Conservation (phyloP, 2,888 invertebrate species). For the Drosophila mercatorum region DNA sequence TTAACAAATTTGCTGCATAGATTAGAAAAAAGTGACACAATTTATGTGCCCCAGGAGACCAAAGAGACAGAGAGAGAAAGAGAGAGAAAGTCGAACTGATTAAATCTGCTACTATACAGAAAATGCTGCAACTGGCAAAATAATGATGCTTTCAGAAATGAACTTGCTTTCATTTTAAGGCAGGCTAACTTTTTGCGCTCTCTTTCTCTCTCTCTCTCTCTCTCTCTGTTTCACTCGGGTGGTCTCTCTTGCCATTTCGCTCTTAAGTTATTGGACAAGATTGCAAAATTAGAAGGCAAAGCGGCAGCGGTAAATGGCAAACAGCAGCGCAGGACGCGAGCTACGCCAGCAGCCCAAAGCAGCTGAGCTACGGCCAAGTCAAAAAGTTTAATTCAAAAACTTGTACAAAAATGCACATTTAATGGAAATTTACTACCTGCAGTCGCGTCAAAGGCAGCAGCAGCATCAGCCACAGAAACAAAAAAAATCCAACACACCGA, state of each 20-base stretch:
- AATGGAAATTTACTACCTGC: constrained; percentile 82
- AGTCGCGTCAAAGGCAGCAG: constrained; percentile 67
- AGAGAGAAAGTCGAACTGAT: constrained; percentile 10
- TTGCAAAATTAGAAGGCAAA: constrained; percentile 73
- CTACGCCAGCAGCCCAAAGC: constrained; percentile 27
- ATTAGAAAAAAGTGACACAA: constrained; percentile 46
- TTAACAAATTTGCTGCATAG: constrained; percentile 73
- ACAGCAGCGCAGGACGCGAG: constrained; percentile 43
- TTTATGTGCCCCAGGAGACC: constrained; percentile 39
- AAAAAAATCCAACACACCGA: constrained; percentile 7
- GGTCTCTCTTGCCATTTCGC: background rate
- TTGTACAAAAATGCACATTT: constrained; percentile 82
- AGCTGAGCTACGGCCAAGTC: constrained; percentile 65
- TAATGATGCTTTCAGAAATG: constrained; percentile 69
- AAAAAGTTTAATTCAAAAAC: constrained; percentile 82
- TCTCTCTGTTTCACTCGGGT: background rate
- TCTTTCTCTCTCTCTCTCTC: constrained; percentile 28
- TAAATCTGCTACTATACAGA: constrained; percentile 14
- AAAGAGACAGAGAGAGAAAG: background rate
- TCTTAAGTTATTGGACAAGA: constrained; percentile 76
- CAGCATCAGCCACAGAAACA: constrained; percentile 30
- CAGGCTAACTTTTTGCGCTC: constrained; percentile 31
- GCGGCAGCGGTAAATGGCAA: constrained; percentile 40
- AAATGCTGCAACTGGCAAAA: constrained; percentile 42
- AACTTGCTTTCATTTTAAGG: constrained; percentile 60